Conservation (phyloP, 1,140 invertebrate genomes). For the Aphis gossypii region DNA sequence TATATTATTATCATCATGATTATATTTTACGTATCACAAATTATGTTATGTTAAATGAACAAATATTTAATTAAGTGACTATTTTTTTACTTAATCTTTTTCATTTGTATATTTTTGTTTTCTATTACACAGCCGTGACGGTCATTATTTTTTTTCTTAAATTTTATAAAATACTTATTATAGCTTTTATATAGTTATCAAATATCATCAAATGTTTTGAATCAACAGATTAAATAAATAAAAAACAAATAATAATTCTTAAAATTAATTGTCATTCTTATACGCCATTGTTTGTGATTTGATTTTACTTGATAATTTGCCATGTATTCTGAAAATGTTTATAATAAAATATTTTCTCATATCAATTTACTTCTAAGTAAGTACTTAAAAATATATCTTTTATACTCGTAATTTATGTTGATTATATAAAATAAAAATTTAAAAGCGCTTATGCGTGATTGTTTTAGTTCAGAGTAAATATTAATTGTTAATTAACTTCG, state of each 20-base stretch:
- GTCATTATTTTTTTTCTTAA: background rate
- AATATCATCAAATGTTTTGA: too few species aligned
- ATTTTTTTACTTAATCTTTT: background rate
- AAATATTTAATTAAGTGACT: background rate
- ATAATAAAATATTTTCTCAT: background rate
- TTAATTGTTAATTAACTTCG: slow-evolving; percentile 31
- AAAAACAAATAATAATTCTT: background rate
- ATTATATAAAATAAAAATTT: slow-evolving; percentile 27
- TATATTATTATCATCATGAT: background rate
- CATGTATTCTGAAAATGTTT: background rate
- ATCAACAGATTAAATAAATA: background rate
- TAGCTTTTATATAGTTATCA: too few species aligned
- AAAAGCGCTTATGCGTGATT: background rate
- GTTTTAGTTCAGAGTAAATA: slow-evolving; percentile 14
- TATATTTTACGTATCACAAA: background rate
- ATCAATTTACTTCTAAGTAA: too few species aligned
- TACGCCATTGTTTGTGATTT: background rate
- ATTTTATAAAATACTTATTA: background rate
- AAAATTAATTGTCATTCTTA: background rate
- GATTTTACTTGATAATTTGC: background rate
- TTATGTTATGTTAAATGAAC: background rate
- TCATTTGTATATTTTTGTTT: background rate
- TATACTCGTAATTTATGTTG: slow-evolving; percentile 15
- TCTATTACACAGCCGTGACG: background rate
- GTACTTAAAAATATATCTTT: background rate